Conservation (phyloP, 2,113 vertebrate genomes). For the Sturnus vulgaris region DNA sequence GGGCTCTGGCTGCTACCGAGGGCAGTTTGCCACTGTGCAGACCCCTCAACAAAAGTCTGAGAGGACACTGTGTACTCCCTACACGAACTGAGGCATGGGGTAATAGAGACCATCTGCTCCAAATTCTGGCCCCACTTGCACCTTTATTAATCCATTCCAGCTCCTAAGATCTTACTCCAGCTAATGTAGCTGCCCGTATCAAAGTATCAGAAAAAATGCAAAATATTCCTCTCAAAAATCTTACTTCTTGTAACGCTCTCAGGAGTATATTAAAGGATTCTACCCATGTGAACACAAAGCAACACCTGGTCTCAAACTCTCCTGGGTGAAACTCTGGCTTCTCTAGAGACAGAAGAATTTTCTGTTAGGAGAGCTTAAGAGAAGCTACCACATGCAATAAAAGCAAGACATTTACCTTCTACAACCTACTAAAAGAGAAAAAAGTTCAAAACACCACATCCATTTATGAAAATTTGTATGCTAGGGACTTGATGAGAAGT, state of each 20-base stretch:
- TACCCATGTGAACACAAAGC: neutral
- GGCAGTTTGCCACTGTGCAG: constrained; percentile 43
- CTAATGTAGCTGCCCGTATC: neutral
- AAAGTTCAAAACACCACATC: neutral
- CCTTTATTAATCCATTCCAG: neutral
- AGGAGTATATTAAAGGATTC: neutral
- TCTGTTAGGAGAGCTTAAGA: neutral
- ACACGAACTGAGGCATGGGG: neutral
- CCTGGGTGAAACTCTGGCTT: neutral
- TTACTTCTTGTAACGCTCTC: neutral
- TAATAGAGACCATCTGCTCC: constrained; percentile 44
- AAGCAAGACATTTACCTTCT: neutral
- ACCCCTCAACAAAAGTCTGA: constrained; percentile 31
- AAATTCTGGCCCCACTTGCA: constrained; percentile 25
- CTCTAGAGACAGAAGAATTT: neutral
- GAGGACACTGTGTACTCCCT: constrained; percentile 12
- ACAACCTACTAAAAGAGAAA: neutral
- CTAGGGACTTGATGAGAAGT: neutral
- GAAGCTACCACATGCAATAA: neutral
- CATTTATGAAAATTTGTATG: neutral
- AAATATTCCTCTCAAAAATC: neutral
- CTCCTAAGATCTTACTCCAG: neutral
- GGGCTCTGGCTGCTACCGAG: constrained; percentile 29
- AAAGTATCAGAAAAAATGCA: neutral
- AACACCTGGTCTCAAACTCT: neutral